Percentiles rank a stretch among this genome's conserved stretches.
Conservation (phyloP, 2,797 vertebrate species). For the Chrysolophus pictus region DNA sequence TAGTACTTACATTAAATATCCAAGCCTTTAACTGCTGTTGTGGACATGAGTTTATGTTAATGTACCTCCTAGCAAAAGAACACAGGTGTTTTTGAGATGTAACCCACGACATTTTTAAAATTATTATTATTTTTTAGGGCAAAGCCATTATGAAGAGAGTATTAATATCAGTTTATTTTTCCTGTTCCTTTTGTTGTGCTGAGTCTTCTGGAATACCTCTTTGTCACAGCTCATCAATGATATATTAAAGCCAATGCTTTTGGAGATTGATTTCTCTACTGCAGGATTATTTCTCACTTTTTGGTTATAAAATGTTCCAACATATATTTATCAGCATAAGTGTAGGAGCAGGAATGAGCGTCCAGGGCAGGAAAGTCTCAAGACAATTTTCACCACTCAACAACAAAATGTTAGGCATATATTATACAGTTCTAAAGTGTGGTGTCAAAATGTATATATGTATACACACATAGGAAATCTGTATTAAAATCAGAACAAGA, state of each 20-base stretch:
- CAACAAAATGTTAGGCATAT: neutral
- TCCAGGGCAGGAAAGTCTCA: neutral
- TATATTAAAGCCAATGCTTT: neutral
- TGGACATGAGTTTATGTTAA: neutral
- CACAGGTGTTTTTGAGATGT: neutral
- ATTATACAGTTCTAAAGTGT: neutral
- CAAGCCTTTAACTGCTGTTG: neutral
- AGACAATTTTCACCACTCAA: rapidly evolving
- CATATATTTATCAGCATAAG: neutral
- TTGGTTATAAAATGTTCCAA: neutral
- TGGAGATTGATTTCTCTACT: neutral
- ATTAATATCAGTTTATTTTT: neutral
- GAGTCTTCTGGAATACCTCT: neutral
- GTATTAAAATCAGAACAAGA: neutral
- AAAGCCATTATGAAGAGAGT: neutral
- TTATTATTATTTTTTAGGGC: neutral
- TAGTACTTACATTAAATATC: rapidly evolving
- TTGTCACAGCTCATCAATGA: neutral
- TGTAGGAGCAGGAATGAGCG: rapidly evolving
- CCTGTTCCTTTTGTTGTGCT: neutral
- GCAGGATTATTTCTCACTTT: neutral
- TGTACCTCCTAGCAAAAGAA: neutral
- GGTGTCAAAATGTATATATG: neutral
- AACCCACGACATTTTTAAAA: rapidly evolving
- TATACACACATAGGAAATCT: neutral